A percentile compares a stretch with the other conserved stretches of the same genome.
Conservation (phyloP, 2,797 vertebrate genomes). For the Austrolebias charrua region DNA sequence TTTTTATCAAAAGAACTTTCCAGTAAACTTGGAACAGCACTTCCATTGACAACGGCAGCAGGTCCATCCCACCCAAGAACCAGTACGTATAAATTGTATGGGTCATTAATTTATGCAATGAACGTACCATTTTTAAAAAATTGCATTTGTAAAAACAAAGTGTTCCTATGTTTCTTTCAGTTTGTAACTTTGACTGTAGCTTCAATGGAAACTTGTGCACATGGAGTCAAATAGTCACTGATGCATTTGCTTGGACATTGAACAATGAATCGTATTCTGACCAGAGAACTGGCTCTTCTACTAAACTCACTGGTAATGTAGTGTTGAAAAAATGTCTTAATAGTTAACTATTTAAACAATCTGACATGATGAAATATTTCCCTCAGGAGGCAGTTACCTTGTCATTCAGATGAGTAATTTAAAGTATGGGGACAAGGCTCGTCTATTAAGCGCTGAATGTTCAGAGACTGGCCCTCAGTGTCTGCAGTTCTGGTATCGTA, state of each 20-base stretch:
- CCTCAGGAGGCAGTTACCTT: conserved; percentile 68
- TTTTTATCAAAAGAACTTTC: not conserved
- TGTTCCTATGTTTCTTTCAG: conserved; percentile 36
- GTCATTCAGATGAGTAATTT: conserved; percentile 69
- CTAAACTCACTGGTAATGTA: conserved; percentile 73
- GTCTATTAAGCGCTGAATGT: conserved; percentile 73
- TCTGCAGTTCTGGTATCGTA: conserved; percentile 83
- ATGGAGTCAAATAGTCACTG: conserved; percentile 74
- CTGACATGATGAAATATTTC: not conserved
- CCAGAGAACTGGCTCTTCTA: conserved; percentile 70
- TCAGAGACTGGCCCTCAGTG: conserved; percentile 69
- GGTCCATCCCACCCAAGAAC: conserved; percentile 37
- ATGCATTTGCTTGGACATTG: conserved; percentile 79
- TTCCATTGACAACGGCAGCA: conserved; percentile 9
- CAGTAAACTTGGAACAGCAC: conserved; percentile 21
- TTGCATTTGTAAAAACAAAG: too few relatives aligned
- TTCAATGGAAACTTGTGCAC: conserved; percentile 55
- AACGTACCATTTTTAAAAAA: conserved; percentile 12
- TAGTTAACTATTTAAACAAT: too few relatives aligned
- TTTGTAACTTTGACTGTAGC: conserved; percentile 51
- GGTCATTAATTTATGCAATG: too few relatives aligned
- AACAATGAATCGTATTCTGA: conserved; percentile 70
- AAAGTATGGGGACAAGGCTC: conserved; percentile 67
- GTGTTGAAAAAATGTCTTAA: too few relatives aligned
- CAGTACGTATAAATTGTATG: too few relatives aligned